A percentile compares a stretch with the other conserved stretches of the same genome.
Evolutionary conservation across 2,113 vertebrate species (phyloP).

Genomic region (Craseonycteris thonglongyai): DNA sequence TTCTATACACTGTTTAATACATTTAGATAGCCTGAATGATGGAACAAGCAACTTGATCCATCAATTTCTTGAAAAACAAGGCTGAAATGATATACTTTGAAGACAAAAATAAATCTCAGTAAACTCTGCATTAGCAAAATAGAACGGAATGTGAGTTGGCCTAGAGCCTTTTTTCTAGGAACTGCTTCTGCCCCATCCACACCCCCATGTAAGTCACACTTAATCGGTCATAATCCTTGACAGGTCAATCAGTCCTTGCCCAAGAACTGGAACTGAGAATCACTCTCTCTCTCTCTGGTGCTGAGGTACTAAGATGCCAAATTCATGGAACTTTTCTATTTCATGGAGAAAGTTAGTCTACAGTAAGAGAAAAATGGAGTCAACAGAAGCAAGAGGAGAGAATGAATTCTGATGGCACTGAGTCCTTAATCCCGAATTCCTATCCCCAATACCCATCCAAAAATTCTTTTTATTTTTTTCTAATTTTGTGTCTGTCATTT

Average conservation of each 20-base stretch:
- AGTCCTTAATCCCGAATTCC: not conserved
- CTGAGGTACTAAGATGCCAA: not conserved
- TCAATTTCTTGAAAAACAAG: constrained; percentile 14
- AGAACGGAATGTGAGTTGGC: not conserved
- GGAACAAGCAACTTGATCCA: not conserved
- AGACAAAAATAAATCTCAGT: constrained; percentile 17
- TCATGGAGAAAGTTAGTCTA: not conserved
- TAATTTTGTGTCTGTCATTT: not conserved
- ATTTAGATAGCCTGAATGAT: not conserved
- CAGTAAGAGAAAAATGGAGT: not conserved
- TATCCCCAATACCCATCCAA: not conserved
- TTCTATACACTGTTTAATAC: not conserved
- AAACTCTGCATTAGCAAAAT: not conserved
- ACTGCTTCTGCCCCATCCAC: not conserved
- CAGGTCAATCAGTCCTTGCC: not conserved
- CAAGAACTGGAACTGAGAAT: not conserved
- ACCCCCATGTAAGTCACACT: not conserved
- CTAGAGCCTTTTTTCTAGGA: not conserved
- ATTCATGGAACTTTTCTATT: not conserved
- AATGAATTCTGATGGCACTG: not conserved
- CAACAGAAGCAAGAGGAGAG: not conserved
- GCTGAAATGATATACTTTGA: not conserved
- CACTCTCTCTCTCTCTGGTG: not conserved
- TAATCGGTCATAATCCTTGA: not conserved
- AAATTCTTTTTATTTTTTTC: not conserved